Evolutionary conservation across 2,888 invertebrate genomes (phyloP).

Genomic region (Ephialtes manifestator): DNA sequence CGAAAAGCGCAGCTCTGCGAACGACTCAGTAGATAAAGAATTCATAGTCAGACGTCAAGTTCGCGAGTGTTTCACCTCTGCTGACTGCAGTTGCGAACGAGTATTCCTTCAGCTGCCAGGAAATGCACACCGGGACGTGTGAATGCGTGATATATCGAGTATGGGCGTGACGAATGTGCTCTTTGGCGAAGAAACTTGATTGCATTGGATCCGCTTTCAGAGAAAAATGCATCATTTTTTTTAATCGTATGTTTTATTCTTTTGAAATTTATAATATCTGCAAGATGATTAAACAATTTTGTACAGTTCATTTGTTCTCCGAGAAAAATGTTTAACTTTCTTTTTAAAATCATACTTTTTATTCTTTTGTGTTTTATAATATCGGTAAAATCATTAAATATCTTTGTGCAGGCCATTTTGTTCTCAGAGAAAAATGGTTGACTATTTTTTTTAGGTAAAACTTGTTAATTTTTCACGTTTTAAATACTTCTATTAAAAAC

Average conservation of each 20-base stretch:
- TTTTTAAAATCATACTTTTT: no score
- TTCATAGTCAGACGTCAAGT: constrained; percentile 52
- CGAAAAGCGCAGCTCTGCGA: constrained; percentile 29
- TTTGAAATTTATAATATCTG: not conserved
- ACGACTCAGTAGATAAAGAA: constrained; percentile 37
- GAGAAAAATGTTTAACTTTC: no score
- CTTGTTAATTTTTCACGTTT: no score
- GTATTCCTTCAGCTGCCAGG: not conserved
- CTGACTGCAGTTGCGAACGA: not conserved
- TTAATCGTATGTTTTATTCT: not conserved
- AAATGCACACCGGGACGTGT: not conserved
- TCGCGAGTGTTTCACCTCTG: constrained; percentile 1
- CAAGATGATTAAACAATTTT: not conserved
- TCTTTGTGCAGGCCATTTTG: no score
- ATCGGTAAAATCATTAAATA: no score
- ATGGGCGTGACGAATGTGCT: not conserved
- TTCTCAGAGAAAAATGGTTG: no score
- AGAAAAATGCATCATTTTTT: not conserved
- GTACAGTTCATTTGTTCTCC: no score
- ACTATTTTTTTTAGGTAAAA: no score
- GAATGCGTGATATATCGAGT: not conserved
- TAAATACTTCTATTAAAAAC: no score
- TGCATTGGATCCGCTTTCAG: not conserved
- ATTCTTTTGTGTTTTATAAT: no score
- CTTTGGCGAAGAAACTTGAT: constrained; percentile 6